phyloP scores from a whole-genome alignment of 2,888 invertebrate species.

The Andrena trimmerana region DNA sequence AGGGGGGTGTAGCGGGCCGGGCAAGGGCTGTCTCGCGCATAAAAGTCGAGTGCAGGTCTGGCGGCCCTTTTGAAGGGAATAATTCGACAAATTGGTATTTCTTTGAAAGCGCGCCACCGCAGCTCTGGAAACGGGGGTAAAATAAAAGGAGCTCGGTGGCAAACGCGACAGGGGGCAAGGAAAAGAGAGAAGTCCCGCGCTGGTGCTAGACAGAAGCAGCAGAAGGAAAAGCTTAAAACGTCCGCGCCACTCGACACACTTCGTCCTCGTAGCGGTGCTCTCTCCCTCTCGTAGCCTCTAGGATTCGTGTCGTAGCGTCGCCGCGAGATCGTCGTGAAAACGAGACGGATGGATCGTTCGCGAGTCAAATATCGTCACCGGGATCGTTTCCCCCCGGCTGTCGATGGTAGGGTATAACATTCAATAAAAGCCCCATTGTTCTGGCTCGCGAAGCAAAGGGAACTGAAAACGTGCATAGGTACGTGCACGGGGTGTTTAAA shows the following conservation, averaged over 20 bases:
- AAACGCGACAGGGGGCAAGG: not conserved
- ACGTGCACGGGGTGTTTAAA: not conserved
- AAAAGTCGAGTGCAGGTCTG: slow-evolving; percentile 59
- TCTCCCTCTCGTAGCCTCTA: not conserved
- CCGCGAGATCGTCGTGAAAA: slow-evolving; percentile 49
- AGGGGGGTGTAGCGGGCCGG: not conserved
- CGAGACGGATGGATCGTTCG: slow-evolving; percentile 46
- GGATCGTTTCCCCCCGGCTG: slow-evolving; percentile 41
- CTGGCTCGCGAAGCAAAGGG: slow-evolving; percentile 6
- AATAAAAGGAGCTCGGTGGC: slow-evolving; percentile 25
- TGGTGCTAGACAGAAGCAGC: slow-evolving; percentile 23
- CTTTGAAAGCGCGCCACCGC: slow-evolving; percentile 63
- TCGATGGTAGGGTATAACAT: slow-evolving; percentile 50
- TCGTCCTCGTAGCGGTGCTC: not conserved
- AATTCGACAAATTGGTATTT: slow-evolving; percentile 75
- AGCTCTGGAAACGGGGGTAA: not conserved
- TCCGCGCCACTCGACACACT: slow-evolving; percentile 51
- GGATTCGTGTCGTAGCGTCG: slow-evolving; percentile 37
- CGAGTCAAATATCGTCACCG: slow-evolving; percentile 39
- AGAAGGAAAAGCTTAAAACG: slow-evolving; percentile 57
- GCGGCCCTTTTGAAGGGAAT: slow-evolving; percentile 61
- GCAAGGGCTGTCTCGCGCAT: slow-evolving; percentile 39
- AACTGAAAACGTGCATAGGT: not conserved
- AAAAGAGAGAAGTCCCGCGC: slow-evolving; percentile 15
- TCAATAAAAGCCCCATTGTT: slow-evolving; percentile 60